Percentiles rank a stretch among this genome's conserved stretches.
Evolutionary conservation across 2,797 vertebrate genomes (phyloP).

Genomic region (Sebastes paucispinis): DNA sequence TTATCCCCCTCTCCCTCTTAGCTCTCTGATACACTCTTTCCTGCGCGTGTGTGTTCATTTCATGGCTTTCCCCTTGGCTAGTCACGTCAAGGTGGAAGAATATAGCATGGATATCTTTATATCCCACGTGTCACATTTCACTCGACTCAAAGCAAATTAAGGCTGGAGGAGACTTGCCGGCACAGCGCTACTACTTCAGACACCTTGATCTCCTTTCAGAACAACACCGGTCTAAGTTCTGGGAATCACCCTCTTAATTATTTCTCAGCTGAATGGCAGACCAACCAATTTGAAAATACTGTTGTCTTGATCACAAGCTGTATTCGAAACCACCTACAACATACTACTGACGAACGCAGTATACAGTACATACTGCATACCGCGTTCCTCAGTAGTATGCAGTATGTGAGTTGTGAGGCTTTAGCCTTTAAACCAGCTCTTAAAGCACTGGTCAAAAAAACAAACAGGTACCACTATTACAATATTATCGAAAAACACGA

Average conservation of each 20-base stretch:
- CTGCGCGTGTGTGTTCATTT: not conserved
- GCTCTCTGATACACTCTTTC: not conserved
- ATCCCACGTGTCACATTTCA: conserved; percentile 41
- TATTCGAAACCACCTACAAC: too few species aligned
- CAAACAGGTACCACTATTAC: too few species aligned
- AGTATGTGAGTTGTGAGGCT: too few species aligned
- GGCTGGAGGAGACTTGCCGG: not conserved
- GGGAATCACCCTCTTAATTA: not conserved
- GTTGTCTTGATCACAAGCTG: not conserved
- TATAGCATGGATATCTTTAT: conserved; percentile 39
- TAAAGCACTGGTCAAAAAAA: too few species aligned
- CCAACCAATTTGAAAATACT: not conserved
- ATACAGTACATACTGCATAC: too few species aligned
- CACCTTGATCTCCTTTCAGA: not conserved
- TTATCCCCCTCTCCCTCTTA: not conserved
- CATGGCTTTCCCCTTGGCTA: conserved; percentile 44
- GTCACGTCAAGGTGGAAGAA: conserved; percentile 55
- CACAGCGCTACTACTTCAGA: not conserved
- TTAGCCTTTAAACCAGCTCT: too few species aligned
- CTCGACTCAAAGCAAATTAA: conserved; percentile 4
- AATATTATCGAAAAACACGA: too few species aligned
- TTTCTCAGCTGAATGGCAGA: not conserved
- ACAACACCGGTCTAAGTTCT: not conserved
- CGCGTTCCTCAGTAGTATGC: too few species aligned
- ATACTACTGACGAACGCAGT: too few species aligned